Conservation (phyloP, 1,140 invertebrate species). For the Drosophila tani region DNA sequence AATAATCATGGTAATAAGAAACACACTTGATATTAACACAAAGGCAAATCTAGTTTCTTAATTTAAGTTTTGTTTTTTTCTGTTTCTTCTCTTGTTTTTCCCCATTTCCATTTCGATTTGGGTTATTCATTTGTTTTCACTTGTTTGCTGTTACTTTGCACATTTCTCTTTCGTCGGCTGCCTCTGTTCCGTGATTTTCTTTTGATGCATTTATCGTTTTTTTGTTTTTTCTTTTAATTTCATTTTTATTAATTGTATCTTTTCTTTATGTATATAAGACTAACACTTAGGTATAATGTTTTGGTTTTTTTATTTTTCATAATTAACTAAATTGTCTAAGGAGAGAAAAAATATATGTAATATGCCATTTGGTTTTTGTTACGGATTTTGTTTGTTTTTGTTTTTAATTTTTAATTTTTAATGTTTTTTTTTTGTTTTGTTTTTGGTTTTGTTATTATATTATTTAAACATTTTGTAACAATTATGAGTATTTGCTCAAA, state of each 20-base stretch:
- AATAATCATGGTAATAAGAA: slow-evolving; percentile 59
- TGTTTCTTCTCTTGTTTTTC: slow-evolving; percentile 5
- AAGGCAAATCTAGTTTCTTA: slow-evolving; percentile 73
- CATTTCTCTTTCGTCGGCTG: slow-evolving; percentile 35
- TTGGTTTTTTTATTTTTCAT: slow-evolving; percentile 65
- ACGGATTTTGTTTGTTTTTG: slow-evolving; percentile 40
- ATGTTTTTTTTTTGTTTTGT: slow-evolving; percentile 16
- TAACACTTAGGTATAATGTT: slow-evolving; percentile 81
- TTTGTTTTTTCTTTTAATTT: slow-evolving; percentile 27
- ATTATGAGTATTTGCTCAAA: slow-evolving; percentile 82
- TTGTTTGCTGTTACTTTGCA: slow-evolving; percentile 47
- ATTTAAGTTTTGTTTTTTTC: slow-evolving; percentile 51
- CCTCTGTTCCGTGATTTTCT: slow-evolving; percentile 50
- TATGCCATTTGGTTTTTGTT: slow-evolving; percentile 54
- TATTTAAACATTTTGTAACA: slow-evolving; percentile 74
- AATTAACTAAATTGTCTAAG: slow-evolving; percentile 84
- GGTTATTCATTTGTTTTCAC: slow-evolving; percentile 38
- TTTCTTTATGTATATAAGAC: slow-evolving; percentile 80
- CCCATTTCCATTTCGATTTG: slow-evolving; percentile 28
- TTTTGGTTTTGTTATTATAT: slow-evolving; percentile 48
- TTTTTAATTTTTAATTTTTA: slow-evolving; percentile 28
- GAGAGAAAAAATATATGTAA: slow-evolving; percentile 77
- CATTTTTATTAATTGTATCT: slow-evolving; percentile 44
- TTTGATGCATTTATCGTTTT: slow-evolving; percentile 42
- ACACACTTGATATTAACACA: slow-evolving; percentile 68